These are phyloP conservation scores for Drosophila hydei DNA, from an alignment of 1,140 invertebrate genomes.

Conservation along the genomic window DNA sequence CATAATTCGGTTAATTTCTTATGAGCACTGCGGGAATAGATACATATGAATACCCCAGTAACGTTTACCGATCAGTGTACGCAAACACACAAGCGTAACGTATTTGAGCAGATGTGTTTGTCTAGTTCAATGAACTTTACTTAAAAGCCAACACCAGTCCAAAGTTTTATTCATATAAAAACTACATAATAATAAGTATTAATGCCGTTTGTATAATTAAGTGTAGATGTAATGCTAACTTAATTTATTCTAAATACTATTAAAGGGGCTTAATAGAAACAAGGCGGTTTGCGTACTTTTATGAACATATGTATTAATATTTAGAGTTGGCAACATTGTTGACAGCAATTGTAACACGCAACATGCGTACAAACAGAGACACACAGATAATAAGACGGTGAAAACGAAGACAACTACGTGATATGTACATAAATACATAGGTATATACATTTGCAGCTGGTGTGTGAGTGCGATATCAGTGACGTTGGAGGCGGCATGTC, in stretches of 20 bases:
- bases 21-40: slow-evolving; percentile 44
- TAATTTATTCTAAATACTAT: background rate
- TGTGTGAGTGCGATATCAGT: slow-evolving; percentile 59
- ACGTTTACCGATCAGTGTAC: slow-evolving; percentile 29
- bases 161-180: no score
- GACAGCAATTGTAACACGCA: slow-evolving; percentile 21
- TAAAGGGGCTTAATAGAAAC: background rate
- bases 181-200: background rate
- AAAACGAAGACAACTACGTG: slow-evolving; percentile 5
- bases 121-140: slow-evolving; percentile 62
- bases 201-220: no score
- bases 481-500: slow-evolving; percentile 49
- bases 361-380: slow-evolving; percentile 29
- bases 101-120: slow-evolving; percentile 71
- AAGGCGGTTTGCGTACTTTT: background rate
- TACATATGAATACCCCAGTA: slow-evolving; percentile 34
- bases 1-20: slow-evolving; percentile 68
- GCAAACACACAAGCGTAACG: slow-evolving; percentile 12
- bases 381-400: slow-evolving; percentile 14
- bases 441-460: slow-evolving; percentile 16
- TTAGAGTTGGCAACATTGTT: slow-evolving; percentile 33
- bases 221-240: no score
- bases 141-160: no score
- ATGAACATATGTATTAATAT: background rate
- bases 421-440: slow-evolving; percentile 9